phyloP scores from a whole-genome alignment of 2,888 invertebrate species.

The Trypoxylon attenuatum region DNA sequence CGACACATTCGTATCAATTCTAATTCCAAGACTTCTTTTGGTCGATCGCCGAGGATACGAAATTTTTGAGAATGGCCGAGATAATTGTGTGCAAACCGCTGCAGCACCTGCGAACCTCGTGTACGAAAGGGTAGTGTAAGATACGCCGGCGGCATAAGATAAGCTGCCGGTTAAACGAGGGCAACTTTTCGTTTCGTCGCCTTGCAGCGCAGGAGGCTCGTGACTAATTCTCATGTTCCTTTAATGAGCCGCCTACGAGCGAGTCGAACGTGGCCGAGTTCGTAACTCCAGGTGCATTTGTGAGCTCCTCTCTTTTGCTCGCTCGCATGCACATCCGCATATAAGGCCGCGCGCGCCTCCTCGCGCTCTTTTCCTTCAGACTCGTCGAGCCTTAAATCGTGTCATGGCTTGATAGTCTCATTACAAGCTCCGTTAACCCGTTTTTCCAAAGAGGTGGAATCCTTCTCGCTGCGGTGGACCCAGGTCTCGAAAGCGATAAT shows the following conservation, averaged over 20 bases:
- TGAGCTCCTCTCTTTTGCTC: conserved; percentile 2
- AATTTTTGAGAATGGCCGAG: no score
- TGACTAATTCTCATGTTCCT: conserved; percentile 54
- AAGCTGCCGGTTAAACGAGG: conserved; percentile 30
- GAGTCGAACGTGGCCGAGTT: conserved; percentile 19
- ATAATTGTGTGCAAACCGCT: no score
- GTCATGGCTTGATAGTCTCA: conserved; percentile 69
- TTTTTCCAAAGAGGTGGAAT: conserved; percentile 19
- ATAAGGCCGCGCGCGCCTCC: conserved; percentile 13
- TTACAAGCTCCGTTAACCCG: conserved; percentile 69
- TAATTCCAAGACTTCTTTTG: no score
- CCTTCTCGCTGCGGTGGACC: background rate
- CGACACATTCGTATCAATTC: conserved; percentile 27
- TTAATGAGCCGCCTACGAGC: conserved; percentile 51
- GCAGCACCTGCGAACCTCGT: no score
- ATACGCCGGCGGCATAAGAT: conserved; percentile 46
- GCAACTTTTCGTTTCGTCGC: conserved; percentile 56
- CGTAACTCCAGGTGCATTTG: conserved; percentile 34
- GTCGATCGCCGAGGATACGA: no score
- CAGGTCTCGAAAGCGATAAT: no score
- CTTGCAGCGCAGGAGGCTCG: conserved; percentile 22
- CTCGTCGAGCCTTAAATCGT: conserved; percentile 37
- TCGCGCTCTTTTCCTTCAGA: conserved; percentile 19
- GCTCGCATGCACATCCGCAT: conserved; percentile 17
- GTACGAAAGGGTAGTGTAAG: no score